A percentile compares a stretch with the other conserved stretches of the same genome.
phyloP scores from a whole-genome alignment of 2,797 vertebrate species.

The Eulemur rubriventer region DNA sequence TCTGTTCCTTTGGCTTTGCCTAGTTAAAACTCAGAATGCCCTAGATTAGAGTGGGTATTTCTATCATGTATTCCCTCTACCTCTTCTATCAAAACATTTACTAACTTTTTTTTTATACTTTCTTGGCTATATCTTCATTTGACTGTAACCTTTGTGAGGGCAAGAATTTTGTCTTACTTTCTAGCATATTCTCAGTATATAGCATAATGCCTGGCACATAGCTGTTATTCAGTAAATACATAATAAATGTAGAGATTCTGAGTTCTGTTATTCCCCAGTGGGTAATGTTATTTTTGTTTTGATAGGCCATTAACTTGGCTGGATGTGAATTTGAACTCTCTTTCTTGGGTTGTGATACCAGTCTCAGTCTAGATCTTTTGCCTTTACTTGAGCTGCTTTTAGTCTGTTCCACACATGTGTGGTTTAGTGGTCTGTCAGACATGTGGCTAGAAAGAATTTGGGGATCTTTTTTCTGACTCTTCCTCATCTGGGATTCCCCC shows the following conservation, averaged over 20 bases:
- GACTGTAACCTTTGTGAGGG: neutral
- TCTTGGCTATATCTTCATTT: neutral
- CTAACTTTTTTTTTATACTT: conserved; percentile 17
- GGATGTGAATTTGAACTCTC: neutral
- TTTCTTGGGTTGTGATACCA: neutral
- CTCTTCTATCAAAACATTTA: neutral
- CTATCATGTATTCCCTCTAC: neutral
- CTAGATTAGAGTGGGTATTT: neutral
- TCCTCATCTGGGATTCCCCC: neutral
- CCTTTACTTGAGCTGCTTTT: neutral
- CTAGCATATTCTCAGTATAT: neutral
- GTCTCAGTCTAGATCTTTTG: neutral
- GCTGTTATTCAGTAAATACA: neutral
- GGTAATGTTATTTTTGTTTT: conserved; percentile 43
- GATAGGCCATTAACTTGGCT: neutral
- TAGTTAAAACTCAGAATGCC: neutral
- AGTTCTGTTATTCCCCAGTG: neutral
- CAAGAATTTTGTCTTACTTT: conserved; percentile 28
- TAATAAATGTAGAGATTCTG: neutral
- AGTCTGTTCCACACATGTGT: neutral
- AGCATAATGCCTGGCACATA: neutral
- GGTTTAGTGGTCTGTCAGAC: neutral
- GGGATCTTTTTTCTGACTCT: neutral
- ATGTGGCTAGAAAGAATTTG: neutral
- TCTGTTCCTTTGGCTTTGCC: conserved; percentile 1